Base-by-base conservation (phyloP, 2,888 invertebrate species). In the Andrena flavipes region DNA sequence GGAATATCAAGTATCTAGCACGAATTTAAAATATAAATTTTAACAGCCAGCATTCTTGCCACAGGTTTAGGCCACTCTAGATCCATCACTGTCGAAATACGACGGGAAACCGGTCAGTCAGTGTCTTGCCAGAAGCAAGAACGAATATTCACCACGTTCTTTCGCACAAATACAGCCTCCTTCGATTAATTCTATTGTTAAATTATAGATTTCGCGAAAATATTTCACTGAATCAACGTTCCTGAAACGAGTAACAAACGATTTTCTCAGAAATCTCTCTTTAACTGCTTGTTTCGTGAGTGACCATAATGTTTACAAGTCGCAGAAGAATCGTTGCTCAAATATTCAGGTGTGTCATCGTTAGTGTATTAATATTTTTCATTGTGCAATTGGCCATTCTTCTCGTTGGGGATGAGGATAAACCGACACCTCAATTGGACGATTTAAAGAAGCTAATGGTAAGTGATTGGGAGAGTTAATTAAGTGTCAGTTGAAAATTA, bases 51-150 rank as follows among this genome's bases (percentile, higher is more conserved):
- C 5, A 8, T 70, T 72, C 60, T 68, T 76, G 71, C 65, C 49
- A 59, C 71, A 63, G 88, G 88, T 76, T 68, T 56, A 42, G 23
- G 16, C 30, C 16, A 56, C 33, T n/a, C 48, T 76, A 71, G 67
- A 83, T 87, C 81, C 88, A 76, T 84, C 85, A 88, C 84, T 88
- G 84, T 82, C 76, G 16, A 13, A 35, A 67, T 30, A 49, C 56
- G 69, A 68, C 71, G 79, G 60, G 80, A 80, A 89, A 88, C 89
- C 84, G 82, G 85, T 89, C 85, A 86, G 87, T 86, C 84, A 74
- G 62, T 76, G 79, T 30, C 76, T 73, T 23, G 74, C 60, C 16
- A 49, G 72, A 75, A 76, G 51, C 29, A 64, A 56, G 60, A 71
- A 73, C 76, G 84, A 78, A 80, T 82, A 63, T 76, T 83, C 75